Evolutionary conservation across 2,797 vertebrate genomes (phyloP), one percentile per base, ranked within the genome.

Genomic region (Malacoctenus gilli): DNA sequence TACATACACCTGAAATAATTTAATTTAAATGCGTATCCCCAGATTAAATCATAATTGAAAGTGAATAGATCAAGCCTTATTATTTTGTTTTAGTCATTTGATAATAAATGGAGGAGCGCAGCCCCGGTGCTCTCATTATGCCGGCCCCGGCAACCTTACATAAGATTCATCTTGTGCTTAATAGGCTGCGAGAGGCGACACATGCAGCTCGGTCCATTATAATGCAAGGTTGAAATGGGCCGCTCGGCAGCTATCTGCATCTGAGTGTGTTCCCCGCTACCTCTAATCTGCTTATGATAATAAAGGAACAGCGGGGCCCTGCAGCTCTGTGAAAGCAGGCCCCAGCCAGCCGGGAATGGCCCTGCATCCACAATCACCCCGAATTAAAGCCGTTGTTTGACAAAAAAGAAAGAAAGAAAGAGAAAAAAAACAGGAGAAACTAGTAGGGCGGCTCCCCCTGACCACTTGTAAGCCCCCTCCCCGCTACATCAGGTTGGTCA

Each of bases 231-330:
- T 93, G 93, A 94, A 95, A 92, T 89, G 91, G 92, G 92, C 92
- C 93, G 92, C 93, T 83, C 75, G 77, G 92, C 93, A 91, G 93
- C 91, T 93, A 96, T 96, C 94, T 95, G 92, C 93, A 95, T 95
- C 89, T 95, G 93, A 96, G 94, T 94, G 93, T 91, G 93, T 93
- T 93, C 93, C 92, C 92, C 92, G 91, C 92, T 94, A 94, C 93
- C 93, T 91, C 92, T 97, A 96, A 97, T 97, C 95, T 97, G 93
- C 94, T 97, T 96, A 96, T 95, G 95, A 94, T 96, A 96, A 98
- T 95, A 95, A 95, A 93, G 92, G 89, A 95, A 85, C 95, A 92
- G 95, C 95, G 89, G 95, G 95, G 94, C 91, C 92, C 93, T 89
- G 91, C 91, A 88, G 93, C 91, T 92, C 93, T 91, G 90, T 92